Evolutionary conservation across 2,888 invertebrate species (phyloP).

Genomic region (Cryptosula pallasiana): DNA sequence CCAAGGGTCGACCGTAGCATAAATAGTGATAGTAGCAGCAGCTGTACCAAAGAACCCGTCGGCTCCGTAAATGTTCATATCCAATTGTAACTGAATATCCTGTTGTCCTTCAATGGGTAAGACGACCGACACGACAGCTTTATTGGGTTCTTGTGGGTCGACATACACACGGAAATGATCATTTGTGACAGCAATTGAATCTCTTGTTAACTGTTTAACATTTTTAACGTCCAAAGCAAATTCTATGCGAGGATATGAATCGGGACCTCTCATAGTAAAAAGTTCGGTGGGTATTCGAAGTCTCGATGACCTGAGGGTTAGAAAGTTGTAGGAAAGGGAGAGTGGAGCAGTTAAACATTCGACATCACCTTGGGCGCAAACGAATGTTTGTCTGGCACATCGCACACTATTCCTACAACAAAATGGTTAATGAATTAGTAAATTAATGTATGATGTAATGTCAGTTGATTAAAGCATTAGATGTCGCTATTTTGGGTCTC

Average conservation of each 20-base stretch:
- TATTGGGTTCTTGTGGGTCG: constrained; percentile 39
- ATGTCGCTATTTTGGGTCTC: background rate
- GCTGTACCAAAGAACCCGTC: constrained; percentile 73
- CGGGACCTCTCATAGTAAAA: constrained; percentile 81
- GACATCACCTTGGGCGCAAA: constrained; percentile 68
- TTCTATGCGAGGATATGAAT: constrained; percentile 65
- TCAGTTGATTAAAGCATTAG: background rate
- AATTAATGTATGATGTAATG: too few species aligned
- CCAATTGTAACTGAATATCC: constrained; percentile 78
- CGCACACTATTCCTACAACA: constrained; percentile 55
- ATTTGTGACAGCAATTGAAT: constrained; percentile 40
- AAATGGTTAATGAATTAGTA: background rate
- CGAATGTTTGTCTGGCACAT: constrained; percentile 67
- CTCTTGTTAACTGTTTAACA: constrained; percentile 58
- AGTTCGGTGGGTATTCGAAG: constrained; percentile 61
- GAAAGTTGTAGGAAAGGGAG: constrained; percentile 85
- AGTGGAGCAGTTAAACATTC: constrained; percentile 75
- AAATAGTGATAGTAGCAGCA: constrained; percentile 77
- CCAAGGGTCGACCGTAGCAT: constrained; percentile 61
- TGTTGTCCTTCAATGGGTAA: constrained; percentile 78
- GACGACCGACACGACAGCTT: constrained; percentile 70
- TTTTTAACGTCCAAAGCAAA: constrained; percentile 67
- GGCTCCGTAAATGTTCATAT: constrained; percentile 65
- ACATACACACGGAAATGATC: constrained; percentile 52
- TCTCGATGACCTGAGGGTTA: constrained; percentile 79